Evolutionary conservation across 1,140 invertebrate species (phyloP).

Genomic region (Eciton burchellii): DNA sequence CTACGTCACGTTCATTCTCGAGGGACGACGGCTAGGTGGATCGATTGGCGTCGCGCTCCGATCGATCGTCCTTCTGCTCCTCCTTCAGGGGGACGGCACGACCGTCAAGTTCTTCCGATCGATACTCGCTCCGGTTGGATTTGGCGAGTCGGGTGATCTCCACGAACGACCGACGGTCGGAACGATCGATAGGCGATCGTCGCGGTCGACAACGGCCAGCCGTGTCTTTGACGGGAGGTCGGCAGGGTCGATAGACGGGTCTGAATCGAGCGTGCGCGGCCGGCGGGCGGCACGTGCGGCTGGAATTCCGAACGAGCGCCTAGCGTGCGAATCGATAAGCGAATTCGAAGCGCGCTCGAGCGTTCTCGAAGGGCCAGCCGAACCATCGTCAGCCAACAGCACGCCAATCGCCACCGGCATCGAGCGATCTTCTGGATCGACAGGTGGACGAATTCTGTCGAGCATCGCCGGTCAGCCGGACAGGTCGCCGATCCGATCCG

Average conservation of each 20-base stretch:
- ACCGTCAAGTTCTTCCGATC: not conserved
- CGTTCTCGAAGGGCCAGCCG: slow-evolving; percentile 7
- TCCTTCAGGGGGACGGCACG: not conserved
- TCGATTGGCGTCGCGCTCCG: slow-evolving; percentile 12
- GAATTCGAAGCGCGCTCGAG: slow-evolving; percentile 26
- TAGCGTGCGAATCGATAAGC: slow-evolving; percentile 31
- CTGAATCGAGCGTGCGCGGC: slow-evolving; percentile 21
- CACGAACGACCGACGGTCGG: not conserved
- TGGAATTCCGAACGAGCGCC: slow-evolving; percentile 43
- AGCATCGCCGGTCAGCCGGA: not conserved
- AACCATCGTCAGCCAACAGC: slow-evolving; percentile 3
- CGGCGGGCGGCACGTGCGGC: slow-evolving; percentile 13
- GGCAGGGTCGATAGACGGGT: slow-evolving; percentile 5
- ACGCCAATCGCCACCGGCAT: not conserved
- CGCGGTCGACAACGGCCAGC: not conserved
- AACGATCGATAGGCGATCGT: slow-evolving; percentile 23
- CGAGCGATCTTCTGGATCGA: slow-evolving; percentile 13
- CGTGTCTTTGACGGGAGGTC: not conserved
- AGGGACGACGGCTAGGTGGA: slow-evolving; percentile 50
- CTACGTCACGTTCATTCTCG: slow-evolving; percentile 13
- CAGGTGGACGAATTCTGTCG: slow-evolving; percentile 24
- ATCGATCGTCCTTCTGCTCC: slow-evolving; percentile 22
- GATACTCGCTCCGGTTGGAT: not conserved
- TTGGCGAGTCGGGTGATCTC: slow-evolving; percentile 6
- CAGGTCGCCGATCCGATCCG: slow-evolving; percentile 22